These are phyloP conservation scores for Cyclina sinensis DNA, from an alignment of 1,140 invertebrate genomes.

Conservation along the genomic window DNA sequence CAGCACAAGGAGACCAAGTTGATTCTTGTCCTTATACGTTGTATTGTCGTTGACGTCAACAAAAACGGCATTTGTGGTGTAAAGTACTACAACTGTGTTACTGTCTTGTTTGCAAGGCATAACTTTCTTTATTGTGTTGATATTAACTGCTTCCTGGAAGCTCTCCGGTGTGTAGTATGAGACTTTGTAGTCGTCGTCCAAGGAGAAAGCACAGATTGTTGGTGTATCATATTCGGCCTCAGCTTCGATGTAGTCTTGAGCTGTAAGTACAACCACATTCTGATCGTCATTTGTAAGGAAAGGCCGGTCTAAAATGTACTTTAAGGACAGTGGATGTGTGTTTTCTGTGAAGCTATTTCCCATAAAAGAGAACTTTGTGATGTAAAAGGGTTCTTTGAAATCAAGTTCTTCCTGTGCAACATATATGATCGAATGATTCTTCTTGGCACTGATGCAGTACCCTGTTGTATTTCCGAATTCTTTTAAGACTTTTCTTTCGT, in stretches of 20 bases:
- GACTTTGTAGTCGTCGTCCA: constrained; percentile 76
- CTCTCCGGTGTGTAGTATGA: constrained; percentile 78
- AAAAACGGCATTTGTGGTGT: constrained; percentile 62
- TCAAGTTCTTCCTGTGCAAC: constrained; percentile 74
- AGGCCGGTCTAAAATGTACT: constrained; percentile 77
- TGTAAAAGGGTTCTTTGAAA: constrained; percentile 77
- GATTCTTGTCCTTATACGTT: background rate
- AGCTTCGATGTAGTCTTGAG: constrained; percentile 74
- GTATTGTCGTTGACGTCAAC: constrained; percentile 54
- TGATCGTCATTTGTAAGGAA: constrained; percentile 82
- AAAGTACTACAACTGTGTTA: constrained; percentile 79
- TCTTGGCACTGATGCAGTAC: constrained; percentile 74
- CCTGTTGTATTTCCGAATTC: constrained; percentile 82
- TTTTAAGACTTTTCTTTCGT: constrained; percentile 77
- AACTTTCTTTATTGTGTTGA: constrained; percentile 78
- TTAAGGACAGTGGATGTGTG: constrained; percentile 71
- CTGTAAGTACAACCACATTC: constrained; percentile 81
- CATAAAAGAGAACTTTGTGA: constrained; percentile 77
- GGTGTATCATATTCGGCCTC: constrained; percentile 72
- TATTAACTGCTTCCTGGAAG: constrained; percentile 75
- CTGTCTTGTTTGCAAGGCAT: constrained; percentile 72
- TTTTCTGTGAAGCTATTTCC: constrained; percentile 74
- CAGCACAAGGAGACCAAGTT: constrained; percentile 79
- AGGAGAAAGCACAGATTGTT: constrained; percentile 79
- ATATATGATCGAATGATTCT: constrained; percentile 72